A percentile compares a stretch with the other conserved stretches of the same genome.
These are phyloP conservation scores for Bemisia tabaci DNA, from an alignment of 1,140 invertebrate genomes.

Conservation along the genomic window DNA sequence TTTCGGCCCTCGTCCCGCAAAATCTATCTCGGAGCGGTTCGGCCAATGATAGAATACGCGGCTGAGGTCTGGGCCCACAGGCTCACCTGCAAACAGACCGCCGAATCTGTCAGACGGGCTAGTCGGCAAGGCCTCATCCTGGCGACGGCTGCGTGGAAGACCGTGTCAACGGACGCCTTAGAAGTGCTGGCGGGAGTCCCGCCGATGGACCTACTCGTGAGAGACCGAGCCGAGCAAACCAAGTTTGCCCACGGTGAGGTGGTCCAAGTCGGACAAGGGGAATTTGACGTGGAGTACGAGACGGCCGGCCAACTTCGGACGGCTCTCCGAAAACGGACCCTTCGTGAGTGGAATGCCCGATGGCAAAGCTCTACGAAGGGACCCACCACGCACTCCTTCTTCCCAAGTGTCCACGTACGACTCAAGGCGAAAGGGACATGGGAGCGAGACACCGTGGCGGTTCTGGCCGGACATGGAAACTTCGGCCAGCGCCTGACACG, in stretches of 20 bases:
- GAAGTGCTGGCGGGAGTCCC: neutral
- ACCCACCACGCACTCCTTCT: no score
- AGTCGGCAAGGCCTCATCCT: neutral
- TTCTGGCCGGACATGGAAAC: no score
- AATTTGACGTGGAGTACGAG: no score
- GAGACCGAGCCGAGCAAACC: neutral
- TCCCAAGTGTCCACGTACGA: no score
- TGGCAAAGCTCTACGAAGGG: no score
- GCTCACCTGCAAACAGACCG: fast-evolving
- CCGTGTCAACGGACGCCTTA: neutral
- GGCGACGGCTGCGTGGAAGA: neutral
- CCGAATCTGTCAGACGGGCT: fast-evolving
- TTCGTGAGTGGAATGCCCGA: no score
- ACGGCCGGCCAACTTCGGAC: no score
- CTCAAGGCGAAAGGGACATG: no score
- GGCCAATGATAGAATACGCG: neutral
- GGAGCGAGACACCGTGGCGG: no score
- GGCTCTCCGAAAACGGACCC: no score
- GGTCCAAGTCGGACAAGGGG: no score
- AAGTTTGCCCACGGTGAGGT: neutral
- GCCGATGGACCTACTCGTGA: neutral
- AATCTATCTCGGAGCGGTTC: neutral
- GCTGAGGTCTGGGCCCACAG: neutral
- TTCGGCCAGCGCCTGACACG: no score
- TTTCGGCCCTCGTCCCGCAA: neutral